phyloP scores from a whole-genome alignment of 2,113 vertebrate genomes.

The Riparia riparia region DNA sequence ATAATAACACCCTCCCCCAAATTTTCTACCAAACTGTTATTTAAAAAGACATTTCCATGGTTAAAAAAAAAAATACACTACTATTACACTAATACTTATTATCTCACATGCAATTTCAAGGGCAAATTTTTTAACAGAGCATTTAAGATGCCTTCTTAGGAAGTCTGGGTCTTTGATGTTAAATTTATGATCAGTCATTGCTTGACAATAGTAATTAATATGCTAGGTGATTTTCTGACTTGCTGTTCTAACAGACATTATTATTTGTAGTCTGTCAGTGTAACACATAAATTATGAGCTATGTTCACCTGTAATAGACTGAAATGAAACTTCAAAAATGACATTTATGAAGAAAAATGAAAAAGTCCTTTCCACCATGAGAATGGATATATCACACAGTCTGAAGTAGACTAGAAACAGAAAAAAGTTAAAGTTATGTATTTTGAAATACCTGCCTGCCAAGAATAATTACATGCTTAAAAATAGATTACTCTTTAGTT shows the following conservation, averaged over 20 bases:
- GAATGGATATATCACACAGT: background rate
- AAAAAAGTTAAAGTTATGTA: background rate
- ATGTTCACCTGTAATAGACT: constrained; percentile 48
- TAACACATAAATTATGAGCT: constrained; percentile 59
- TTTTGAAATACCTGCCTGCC: constrained; percentile 14
- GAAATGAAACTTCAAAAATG: constrained; percentile 67
- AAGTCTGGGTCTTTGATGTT: constrained; percentile 28
- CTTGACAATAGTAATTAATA: constrained; percentile 63
- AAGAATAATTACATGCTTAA: constrained; percentile 21
- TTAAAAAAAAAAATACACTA: background rate
- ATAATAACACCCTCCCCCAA: background rate
- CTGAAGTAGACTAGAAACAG: background rate
- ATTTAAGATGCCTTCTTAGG: constrained; percentile 47
- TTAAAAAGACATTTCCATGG: background rate
- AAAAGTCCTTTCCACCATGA: constrained; percentile 9
- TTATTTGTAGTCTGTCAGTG: constrained; percentile 57
- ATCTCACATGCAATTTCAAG: constrained; percentile 20
- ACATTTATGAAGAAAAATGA: constrained; percentile 73
- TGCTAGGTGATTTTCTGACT: constrained; percentile 36
- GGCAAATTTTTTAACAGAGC: background rate
- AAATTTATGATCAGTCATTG: constrained; percentile 55
- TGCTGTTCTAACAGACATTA: constrained; percentile 49
- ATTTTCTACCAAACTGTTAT: background rate
- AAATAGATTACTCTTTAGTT: background rate
- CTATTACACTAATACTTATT: background rate